Evolutionary conservation across 2,888 invertebrate species (phyloP).

Genomic region (Phaonia tiefii): DNA sequence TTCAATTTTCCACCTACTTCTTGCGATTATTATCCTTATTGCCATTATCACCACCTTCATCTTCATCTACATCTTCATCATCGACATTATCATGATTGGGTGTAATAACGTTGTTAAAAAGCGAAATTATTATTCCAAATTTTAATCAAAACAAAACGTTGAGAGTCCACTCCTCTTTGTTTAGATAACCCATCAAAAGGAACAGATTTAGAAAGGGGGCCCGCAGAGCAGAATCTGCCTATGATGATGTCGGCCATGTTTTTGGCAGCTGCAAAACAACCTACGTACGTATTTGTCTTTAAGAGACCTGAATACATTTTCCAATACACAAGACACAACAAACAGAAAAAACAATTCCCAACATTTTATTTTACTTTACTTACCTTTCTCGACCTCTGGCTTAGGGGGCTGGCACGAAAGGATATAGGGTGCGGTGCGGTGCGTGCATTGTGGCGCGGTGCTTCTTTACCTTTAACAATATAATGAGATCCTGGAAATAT

Average conservation of each 20-base stretch:
- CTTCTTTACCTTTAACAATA: slow-evolving; percentile 41
- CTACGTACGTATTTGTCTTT: not conserved
- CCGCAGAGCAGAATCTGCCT: too few species aligned
- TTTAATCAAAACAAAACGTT: slow-evolving; percentile 63
- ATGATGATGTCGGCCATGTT: slow-evolving; percentile 47
- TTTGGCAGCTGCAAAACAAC: slow-evolving; percentile 40
- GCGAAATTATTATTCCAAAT: slow-evolving; percentile 58
- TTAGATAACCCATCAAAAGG: slow-evolving; percentile 55
- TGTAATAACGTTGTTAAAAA: slow-evolving; percentile 25
- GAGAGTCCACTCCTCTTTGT: slow-evolving; percentile 52
- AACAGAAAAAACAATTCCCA: slow-evolving; percentile 33
- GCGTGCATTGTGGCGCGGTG: not conserved
- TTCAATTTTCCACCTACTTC: slow-evolving; percentile 29
- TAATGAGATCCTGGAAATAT: slow-evolving; percentile 45
- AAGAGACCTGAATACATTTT: slow-evolving; percentile 47
- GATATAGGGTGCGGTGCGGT: slow-evolving; percentile 10
- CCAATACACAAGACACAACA: too few species aligned
- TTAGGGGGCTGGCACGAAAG: slow-evolving; percentile 9
- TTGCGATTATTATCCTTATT: too few species aligned
- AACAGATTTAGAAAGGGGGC: too few species aligned
- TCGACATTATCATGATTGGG: not conserved
- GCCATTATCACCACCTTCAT: too few species aligned
- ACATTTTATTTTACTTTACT: slow-evolving; percentile 43
- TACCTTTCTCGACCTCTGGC: slow-evolving; percentile 35
- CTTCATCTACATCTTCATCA: not conserved